phyloP scores from a whole-genome alignment of 2,888 invertebrate species.

The Pyrrhosoma nymphula region DNA sequence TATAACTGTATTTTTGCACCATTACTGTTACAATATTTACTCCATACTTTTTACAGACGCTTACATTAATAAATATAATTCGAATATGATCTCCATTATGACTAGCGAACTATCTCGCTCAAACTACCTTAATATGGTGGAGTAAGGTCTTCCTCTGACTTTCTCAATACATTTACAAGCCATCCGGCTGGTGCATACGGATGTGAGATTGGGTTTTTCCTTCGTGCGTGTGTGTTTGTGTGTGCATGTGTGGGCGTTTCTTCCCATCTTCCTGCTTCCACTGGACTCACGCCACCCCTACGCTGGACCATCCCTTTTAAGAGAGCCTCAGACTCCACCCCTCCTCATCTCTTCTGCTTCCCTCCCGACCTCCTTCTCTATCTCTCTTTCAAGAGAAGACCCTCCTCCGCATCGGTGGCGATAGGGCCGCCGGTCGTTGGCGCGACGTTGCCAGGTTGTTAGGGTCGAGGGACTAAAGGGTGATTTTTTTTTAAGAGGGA shows the following conservation, averaged over 20 bases:
- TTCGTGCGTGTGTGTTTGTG: too few species aligned
- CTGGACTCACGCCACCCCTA: neutral
- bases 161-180: too few species aligned
- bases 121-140: too few species aligned
- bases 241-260: neutral
- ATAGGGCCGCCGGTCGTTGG: neutral
- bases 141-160: too few species aligned
- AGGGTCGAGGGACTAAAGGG: neutral
- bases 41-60: too few species aligned
- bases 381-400: neutral
- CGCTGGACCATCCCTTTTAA: neutral
- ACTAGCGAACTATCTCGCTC: too few species aligned
- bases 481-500: neutral
- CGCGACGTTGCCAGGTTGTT: constrained; percentile 26
- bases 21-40: too few species aligned
- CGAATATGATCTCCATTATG: too few species aligned
- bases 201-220: too few species aligned
- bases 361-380: neutral
- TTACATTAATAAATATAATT: too few species aligned
- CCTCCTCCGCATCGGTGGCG: neutral
- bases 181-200: too few species aligned
- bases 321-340: neutral
- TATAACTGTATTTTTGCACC: too few species aligned
- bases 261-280: neutral
- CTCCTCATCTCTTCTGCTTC: neutral